Evolutionary conservation across 2,113 vertebrate genomes (phyloP).

Genomic region (Petrocephalus zakoni): DNA sequence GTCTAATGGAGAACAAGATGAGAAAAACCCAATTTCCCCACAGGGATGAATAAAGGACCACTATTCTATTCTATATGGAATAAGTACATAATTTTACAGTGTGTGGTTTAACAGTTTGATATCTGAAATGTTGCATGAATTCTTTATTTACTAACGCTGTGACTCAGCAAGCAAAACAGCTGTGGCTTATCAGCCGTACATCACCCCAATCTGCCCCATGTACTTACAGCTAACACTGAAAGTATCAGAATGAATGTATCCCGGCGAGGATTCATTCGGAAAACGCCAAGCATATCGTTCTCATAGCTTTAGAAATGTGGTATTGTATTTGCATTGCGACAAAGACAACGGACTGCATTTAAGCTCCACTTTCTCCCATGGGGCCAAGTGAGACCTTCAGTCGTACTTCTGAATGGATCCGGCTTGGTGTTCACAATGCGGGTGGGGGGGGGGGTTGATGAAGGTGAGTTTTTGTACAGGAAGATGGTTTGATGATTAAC

Average conservation of each 20-base stretch:
- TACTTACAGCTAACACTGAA: background rate
- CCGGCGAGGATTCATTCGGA: background rate
- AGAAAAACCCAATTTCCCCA: background rate
- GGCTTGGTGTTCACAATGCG: background rate
- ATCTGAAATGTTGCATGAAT: background rate
- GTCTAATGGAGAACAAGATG: background rate
- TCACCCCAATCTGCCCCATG: background rate
- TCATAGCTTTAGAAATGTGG: background rate
- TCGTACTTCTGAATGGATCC: background rate
- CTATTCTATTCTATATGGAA: background rate
- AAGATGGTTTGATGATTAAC: background rate
- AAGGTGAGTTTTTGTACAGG: slow-evolving; percentile 8
- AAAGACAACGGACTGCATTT: background rate
- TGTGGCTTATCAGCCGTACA: background rate
- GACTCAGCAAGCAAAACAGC: background rate
- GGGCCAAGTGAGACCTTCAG: background rate
- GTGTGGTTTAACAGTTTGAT: background rate
- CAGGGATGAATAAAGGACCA: background rate
- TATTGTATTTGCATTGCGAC: no score
- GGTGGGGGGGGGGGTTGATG: background rate
- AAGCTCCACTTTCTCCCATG: background rate
- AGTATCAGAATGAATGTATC: background rate
- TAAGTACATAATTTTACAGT: slow-evolving; percentile 5
- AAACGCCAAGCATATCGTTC: background rate
- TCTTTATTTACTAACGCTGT: background rate